Conservation (phyloP, 2,113 vertebrate genomes). For the Otolemur garnettii region DNA sequence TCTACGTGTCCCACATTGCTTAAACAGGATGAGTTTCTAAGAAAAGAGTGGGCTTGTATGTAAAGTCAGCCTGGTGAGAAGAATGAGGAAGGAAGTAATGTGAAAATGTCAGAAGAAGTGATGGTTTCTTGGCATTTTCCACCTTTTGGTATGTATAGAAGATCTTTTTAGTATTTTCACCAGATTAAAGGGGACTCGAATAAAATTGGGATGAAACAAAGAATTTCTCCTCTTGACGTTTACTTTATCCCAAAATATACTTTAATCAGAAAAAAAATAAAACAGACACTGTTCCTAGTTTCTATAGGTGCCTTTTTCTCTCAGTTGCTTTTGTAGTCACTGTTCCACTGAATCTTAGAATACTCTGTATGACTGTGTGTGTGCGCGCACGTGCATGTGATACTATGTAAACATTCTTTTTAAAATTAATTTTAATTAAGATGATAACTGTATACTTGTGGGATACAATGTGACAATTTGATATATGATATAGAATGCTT, state of each 20-base stretch:
- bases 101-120: neutral
- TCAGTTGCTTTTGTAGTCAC: neutral
- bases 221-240: neutral
- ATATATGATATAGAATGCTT: too few relatives aligned
- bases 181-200: conserved; percentile 13
- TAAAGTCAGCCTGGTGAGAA: neutral
- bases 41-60: neutral
- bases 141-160: neutral
- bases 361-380: neutral
- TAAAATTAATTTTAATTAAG: too few relatives aligned
- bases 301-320: neutral
- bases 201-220: conserved; percentile 20
- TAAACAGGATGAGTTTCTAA: conserved; percentile 26
- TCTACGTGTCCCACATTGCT: neutral
- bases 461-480: too few relatives aligned
- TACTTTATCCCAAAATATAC: conserved; percentile 36
- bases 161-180: neutral
- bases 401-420: neutral
- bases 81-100: neutral
- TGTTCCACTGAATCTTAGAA: neutral
- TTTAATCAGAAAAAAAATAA: conserved; percentile 17
- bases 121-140: neutral
- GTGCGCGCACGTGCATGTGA: neutral
- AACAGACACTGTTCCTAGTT: neutral
- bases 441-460: too few relatives aligned